Conservation (phyloP, 2,888 invertebrate species). For the Scaptodrosophila latifasciaeformis region DNA sequence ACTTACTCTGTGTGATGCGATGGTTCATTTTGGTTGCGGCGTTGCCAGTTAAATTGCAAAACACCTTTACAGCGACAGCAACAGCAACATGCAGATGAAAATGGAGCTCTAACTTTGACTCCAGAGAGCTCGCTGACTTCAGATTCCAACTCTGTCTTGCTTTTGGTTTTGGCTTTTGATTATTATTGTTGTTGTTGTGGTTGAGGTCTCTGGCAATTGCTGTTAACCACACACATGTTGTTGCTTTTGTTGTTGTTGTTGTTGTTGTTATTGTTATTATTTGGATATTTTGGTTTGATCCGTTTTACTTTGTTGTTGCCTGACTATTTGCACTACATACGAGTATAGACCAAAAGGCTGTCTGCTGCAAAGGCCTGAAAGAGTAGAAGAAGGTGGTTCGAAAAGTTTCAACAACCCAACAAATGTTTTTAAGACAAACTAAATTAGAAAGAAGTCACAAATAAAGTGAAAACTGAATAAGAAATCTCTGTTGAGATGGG, state of each 20-base stretch:
- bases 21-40: conserved; percentile 43
- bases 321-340: conserved; percentile 47
- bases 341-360: too few relatives aligned
- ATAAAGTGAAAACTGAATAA: too few relatives aligned
- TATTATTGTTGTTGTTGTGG: too few relatives aligned
- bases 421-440: too few relatives aligned
- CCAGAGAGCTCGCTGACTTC: too few relatives aligned
- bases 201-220: too few relatives aligned
- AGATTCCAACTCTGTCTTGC: too few relatives aligned
- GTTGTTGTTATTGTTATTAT: conserved; percentile 15
- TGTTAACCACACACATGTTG: too few relatives aligned
- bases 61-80: conserved; percentile 65
- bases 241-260: neutral
- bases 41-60: conserved; percentile 66
- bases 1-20: conserved; percentile 23
- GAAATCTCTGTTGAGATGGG: too few relatives aligned
- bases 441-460: too few relatives aligned
- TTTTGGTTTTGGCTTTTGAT: too few relatives aligned
- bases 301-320: conserved; percentile 43
- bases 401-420: conserved; percentile 30
- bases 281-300: conserved; percentile 38
- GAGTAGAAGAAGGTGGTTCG: conserved; percentile 36
- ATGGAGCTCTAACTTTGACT: conserved; percentile 2
- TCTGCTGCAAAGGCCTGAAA: too few relatives aligned
- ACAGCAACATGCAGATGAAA: conserved; percentile 9